These are phyloP conservation scores for Rotaria macrura DNA, from an alignment of 2,888 invertebrate genomes.

Conservation along the genomic window DNA sequence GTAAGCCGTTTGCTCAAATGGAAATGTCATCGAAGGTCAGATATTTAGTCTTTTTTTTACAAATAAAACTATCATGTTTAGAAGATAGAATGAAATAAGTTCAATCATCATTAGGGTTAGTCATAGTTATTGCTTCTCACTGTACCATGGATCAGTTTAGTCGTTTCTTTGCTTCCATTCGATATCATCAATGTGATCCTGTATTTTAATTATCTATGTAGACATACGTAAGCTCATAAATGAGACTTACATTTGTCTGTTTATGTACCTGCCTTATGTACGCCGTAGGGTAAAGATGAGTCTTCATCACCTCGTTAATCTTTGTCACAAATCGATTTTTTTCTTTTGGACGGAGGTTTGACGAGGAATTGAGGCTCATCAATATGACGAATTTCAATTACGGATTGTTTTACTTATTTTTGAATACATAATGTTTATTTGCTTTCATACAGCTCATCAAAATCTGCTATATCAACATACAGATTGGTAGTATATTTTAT, in stretches of 20 bases:
- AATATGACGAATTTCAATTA: not conserved
- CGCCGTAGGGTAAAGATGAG: not conserved
- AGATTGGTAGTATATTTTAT: too few species aligned
- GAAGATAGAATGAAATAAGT: not conserved
- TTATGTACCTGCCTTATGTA: not conserved
- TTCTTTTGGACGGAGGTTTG: slow-evolving; percentile 15
- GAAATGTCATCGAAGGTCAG: not conserved
- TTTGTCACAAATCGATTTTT: slow-evolving; percentile 1
- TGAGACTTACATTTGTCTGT: not conserved
- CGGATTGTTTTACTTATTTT: not conserved
- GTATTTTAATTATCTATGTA: not conserved
- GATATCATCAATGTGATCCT: not conserved
- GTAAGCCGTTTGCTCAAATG: not conserved
- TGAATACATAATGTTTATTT: too few species aligned
- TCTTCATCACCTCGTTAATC: slow-evolving; percentile 8
- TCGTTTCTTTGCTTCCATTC: not conserved
- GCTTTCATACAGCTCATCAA: too few species aligned
- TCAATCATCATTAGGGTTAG: not conserved
- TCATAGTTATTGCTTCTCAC: not conserved
- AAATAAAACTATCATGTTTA: not conserved
- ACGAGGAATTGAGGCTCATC: slow-evolving; percentile 8
- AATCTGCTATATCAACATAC: too few species aligned
- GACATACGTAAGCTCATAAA: too few species aligned
- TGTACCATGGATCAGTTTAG: not conserved
- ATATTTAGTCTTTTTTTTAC: not conserved